Conservation (phyloP, 37 sponge, comb jelly and placozoan genomes). For the Chondrilla cf. caribensis region DNA sequence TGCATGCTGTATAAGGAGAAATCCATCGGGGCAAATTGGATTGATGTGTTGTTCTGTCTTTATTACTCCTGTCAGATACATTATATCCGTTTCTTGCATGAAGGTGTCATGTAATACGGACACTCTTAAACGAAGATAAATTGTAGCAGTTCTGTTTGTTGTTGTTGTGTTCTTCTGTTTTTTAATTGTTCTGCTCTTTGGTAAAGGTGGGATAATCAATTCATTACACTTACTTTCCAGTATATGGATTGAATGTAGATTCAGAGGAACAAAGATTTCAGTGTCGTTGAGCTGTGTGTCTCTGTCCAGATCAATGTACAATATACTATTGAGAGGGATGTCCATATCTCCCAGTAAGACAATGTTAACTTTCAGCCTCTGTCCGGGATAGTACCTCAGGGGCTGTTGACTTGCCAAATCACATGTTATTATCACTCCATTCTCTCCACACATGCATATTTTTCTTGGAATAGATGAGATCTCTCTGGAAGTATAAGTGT, state of each 20-base stretch:
- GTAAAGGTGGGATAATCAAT: background rate
- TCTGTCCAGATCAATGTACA: background rate
- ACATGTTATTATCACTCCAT: background rate
- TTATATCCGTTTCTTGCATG: too few relatives aligned
- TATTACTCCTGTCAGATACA: too few relatives aligned
- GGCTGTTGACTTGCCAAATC: background rate
- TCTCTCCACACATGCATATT: background rate
- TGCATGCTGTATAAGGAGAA: too few relatives aligned
- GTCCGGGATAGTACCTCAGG: background rate
- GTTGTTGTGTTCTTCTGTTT: too few relatives aligned
- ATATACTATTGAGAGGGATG: background rate
- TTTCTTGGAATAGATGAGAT: conserved; percentile 1
- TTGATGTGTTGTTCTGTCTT: too few relatives aligned
- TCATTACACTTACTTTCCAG: background rate
- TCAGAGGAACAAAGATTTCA: background rate
- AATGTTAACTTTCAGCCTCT: background rate
- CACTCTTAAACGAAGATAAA: too few relatives aligned
- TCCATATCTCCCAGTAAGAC: background rate
- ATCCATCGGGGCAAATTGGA: too few relatives aligned
- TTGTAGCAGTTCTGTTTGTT: too few relatives aligned
- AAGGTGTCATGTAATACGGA: too few relatives aligned
- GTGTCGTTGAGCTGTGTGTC: background rate
- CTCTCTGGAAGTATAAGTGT: background rate
- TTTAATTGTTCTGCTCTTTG: too few relatives aligned
- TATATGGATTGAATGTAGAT: background rate